phyloP scores from a whole-genome alignment of 2,888 invertebrate genomes.

The Aquatica leii region DNA sequence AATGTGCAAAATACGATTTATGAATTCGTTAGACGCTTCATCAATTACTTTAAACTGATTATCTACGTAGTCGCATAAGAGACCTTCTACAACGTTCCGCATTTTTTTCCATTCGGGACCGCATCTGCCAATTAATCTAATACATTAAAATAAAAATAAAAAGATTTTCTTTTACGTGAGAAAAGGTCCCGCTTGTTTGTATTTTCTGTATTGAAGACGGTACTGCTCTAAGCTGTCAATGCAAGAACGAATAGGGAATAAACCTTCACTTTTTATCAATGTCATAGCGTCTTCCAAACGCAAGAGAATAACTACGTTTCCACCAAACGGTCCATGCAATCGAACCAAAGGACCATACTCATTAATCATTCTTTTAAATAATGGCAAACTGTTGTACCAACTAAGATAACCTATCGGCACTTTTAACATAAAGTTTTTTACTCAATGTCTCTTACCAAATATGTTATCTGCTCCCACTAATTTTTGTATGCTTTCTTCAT shows the following conservation, averaged over 20 bases:
- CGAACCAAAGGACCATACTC: slow-evolving; percentile 73
- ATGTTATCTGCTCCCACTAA: slow-evolving; percentile 64
- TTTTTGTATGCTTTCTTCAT: slow-evolving; percentile 64
- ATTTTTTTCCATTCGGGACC: slow-evolving; percentile 69
- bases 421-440: not conserved
- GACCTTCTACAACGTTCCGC: slow-evolving; percentile 62
- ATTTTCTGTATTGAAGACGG: slow-evolving; percentile 65
- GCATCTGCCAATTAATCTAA: slow-evolving; percentile 57
- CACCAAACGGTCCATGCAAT: slow-evolving; percentile 70
- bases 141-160: not conserved
- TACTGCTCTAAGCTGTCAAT: slow-evolving; percentile 73
- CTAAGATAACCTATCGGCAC: slow-evolving; percentile 34
- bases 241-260: slow-evolving; percentile 67
- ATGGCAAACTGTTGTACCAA: slow-evolving; percentile 59
- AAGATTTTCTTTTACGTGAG: slow-evolving; percentile 59
- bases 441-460: slow-evolving; percentile 47
- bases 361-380: slow-evolving; percentile 61
- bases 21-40: slow-evolving; percentile 58
- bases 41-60: slow-evolving; percentile 59
- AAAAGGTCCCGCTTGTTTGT: slow-evolving; percentile 66
- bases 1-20: slow-evolving; percentile 63
- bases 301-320: slow-evolving; percentile 70
- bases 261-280: slow-evolving; percentile 69
- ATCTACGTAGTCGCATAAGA: slow-evolving; percentile 60
- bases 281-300: slow-evolving; percentile 72